Evolutionary conservation across 2,888 invertebrate species (phyloP), one percentile per base, ranked within the genome.

Genomic region (Scaptodrosophila latifasciaeformis): DNA sequence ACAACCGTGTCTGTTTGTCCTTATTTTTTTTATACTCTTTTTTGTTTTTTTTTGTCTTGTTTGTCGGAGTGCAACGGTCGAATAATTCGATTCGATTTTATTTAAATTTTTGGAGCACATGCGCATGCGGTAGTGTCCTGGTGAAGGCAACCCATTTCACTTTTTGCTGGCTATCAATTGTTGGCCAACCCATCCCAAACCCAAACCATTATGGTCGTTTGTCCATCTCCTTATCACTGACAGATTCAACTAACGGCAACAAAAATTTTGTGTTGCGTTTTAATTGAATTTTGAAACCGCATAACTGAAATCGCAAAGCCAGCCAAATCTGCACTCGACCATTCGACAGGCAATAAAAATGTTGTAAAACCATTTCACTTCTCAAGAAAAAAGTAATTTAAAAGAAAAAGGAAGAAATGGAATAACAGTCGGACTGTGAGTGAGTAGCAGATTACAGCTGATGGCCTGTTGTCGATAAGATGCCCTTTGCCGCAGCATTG

Each of bases 261-360:
- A 62, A 56, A 63, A 63, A 59, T 76, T 69, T 70, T 75, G 80
- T 74, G 81, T 71, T 67, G 59, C 56, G 59, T 77, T 79, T 81
- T 77, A 77, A 77, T 77, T 77, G 76, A 77, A 77, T 77, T 77
- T 69, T 56, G 63, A 63, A 57, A 63, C 65, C 74, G 75, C 81
- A 74, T 72, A 75, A 80, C 78, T 77, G 81, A 79, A 76, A 76
- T 66, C 67, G 65, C 72, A 69, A 78, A 78, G 68, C 72, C 69
- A 62, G 63, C 72, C 62, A 65, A 72, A 69, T 80, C 81, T 80
- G 43, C 64, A 63, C 56, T 66, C 67, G 59, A 51, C 60, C 58
- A 59, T 78, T 77, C 76, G 79, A 81, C 79, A 79, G 81, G 61
- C 71, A 71, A 78, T 76, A 81, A 81, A 76, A 78, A 61, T 68